These are phyloP conservation scores for Electrophaes corylata DNA, from an alignment of 2,888 invertebrate genomes.

Conservation along the genomic window DNA sequence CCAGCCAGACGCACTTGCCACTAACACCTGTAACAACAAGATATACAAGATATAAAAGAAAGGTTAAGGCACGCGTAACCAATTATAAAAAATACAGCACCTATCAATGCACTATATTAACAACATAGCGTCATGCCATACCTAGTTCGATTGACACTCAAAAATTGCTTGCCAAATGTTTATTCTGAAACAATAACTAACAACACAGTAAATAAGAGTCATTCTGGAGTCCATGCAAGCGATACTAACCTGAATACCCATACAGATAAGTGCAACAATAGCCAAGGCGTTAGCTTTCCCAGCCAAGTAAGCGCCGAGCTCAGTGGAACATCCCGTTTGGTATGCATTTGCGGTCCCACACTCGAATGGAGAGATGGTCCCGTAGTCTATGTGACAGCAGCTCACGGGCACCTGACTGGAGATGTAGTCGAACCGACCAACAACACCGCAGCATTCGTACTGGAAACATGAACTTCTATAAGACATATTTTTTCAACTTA, in stretches of 20 bases:
- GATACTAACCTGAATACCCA: slow-evolving; percentile 63
- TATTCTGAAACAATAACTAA: too few relatives aligned
- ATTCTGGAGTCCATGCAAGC: neutral
- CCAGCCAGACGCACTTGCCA: slow-evolving; percentile 59
- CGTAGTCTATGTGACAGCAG: slow-evolving; percentile 84
- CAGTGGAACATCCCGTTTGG: slow-evolving; percentile 78
- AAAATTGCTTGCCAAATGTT: too few relatives aligned
- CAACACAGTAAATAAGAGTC: too few relatives aligned
- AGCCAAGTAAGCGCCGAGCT: slow-evolving; percentile 79
- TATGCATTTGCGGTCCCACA: slow-evolving; percentile 68
- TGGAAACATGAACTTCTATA: too few relatives aligned
- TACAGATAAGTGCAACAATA: slow-evolving; percentile 54
- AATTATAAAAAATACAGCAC: too few relatives aligned
- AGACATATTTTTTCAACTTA: too few relatives aligned
- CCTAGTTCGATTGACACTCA: too few relatives aligned
- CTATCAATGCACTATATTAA: too few relatives aligned
- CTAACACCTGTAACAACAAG: slow-evolving; percentile 53
- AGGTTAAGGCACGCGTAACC: too few relatives aligned
- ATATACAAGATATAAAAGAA: neutral
- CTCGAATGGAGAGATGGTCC: slow-evolving; percentile 67
- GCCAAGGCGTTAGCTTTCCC: slow-evolving; percentile 60
- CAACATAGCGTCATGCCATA: too few relatives aligned
- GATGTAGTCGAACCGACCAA: slow-evolving; percentile 81
- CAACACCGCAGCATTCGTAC: slow-evolving; percentile 88
- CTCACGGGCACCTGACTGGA: slow-evolving; percentile 79